phyloP scores from a whole-genome alignment of 2,888 invertebrate genomes.

The Corbicula japonica region DNA sequence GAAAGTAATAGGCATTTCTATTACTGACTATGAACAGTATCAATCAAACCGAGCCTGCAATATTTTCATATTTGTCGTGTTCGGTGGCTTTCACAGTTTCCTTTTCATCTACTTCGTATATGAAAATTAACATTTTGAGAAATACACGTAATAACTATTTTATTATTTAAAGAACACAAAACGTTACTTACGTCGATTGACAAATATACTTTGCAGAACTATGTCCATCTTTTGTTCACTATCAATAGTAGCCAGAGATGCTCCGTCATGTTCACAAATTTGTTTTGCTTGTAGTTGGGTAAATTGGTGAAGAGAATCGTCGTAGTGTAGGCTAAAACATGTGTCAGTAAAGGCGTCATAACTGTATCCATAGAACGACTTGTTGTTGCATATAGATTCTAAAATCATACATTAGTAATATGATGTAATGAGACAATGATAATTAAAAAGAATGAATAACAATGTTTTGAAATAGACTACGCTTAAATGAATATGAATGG shows the following conservation, averaged over 20 bases:
- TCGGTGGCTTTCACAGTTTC: too few species aligned
- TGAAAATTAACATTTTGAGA: background rate
- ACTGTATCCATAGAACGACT: slow-evolving; percentile 5
- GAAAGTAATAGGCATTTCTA: too few species aligned
- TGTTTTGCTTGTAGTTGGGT: background rate
- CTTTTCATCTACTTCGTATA: background rate
- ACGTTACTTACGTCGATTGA: slow-evolving; percentile 7
- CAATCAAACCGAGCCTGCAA: too few species aligned
- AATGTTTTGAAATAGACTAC: too few species aligned
- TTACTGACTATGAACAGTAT: too few species aligned
- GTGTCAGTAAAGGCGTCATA: slow-evolving; percentile 7
- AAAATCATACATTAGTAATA: too few species aligned
- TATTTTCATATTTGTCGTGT: too few species aligned
- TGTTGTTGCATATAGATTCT: too few species aligned
- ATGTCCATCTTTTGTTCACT: background rate
- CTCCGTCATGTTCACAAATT: background rate
- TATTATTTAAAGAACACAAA: background rate
- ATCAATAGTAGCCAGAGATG: background rate
- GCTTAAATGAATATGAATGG: too few species aligned
- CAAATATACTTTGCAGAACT: slow-evolving; percentile 9
- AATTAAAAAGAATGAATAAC: too few species aligned
- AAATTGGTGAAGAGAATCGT: background rate
- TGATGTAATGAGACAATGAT: too few species aligned
- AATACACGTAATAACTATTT: background rate
- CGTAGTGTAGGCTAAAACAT: slow-evolving; percentile 1